Conservation (phyloP, 2,797 vertebrate genomes). For the Hoplostethus atlanticus region DNA sequence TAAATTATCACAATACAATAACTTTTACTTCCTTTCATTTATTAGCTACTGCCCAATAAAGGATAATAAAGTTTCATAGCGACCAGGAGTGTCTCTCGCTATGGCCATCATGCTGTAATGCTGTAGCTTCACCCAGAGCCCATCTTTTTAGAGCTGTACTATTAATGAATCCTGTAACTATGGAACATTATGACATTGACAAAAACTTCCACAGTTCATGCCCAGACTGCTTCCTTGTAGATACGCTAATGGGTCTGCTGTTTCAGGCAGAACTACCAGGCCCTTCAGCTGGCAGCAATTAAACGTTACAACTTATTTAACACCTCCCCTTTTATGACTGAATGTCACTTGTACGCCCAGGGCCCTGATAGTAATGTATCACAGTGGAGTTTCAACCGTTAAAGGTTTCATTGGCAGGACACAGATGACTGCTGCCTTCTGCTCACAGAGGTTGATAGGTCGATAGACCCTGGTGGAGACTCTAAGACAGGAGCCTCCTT, state of each 20-base stretch:
- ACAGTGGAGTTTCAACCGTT: slow-evolving; percentile 17
- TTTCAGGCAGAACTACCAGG: slow-evolving; percentile 14
- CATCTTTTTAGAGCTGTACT: not conserved
- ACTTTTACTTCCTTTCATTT: no score
- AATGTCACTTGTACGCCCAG: not conserved
- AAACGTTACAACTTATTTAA: slow-evolving; percentile 35
- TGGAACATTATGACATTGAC: not conserved
- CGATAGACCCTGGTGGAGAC: not conserved
- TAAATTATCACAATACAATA: no score
- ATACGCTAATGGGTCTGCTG: slow-evolving; percentile 9
- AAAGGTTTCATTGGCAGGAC: slow-evolving; percentile 3
- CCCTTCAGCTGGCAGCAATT: slow-evolving; percentile 29
- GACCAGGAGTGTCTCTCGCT: no score
- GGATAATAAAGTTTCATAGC: no score
- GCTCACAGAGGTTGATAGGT: not conserved
- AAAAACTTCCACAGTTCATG: not conserved
- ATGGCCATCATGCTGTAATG: no score
- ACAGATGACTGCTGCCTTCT: not conserved
- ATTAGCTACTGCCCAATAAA: no score
- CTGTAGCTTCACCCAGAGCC: no score
- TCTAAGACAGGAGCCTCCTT: not conserved
- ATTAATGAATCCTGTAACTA: not conserved
- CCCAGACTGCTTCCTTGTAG: not conserved
- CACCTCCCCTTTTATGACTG: not conserved
- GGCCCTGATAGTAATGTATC: slow-evolving; percentile 24